Evolutionary conservation across 2,113 vertebrate species (phyloP), one percentile per base, ranked within the genome.

Genomic region (Apodemus speciosus): DNA sequence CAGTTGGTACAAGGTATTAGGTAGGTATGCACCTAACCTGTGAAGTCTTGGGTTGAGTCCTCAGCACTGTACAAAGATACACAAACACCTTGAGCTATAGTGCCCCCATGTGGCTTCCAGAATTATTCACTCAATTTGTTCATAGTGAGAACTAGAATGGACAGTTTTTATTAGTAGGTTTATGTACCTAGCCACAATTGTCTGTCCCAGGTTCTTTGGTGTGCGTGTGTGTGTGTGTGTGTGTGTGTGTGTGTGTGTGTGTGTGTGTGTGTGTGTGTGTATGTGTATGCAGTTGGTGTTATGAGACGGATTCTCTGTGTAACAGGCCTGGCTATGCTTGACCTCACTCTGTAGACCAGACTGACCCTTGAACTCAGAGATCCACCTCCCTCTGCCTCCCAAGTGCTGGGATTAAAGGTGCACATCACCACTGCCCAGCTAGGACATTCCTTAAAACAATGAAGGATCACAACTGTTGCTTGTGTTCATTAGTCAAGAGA

Each of bases 51-150:
- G 23, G 49, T 6, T 56, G 2, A 40, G 2, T 88, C n/a, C n/a
- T 2, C 21, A 27, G 87, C 27, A 18, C 56, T 64, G 21, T 35
- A 23, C 40, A 49, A 60, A 60, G 25, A 25, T n/a, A 64, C 6
- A 76, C n/a, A 58, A 43, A 80, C 51, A 81, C 21, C 71, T 30
- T 72, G 89, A 51, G n/a, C 84, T 91, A 35, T 71, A 72, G 30
- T 71, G 0, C 93, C 95, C 88, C 88, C 95, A 92, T 88, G 88
- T 95, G 95, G 95, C 85, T 81, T 79, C 30, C 92, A 66, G 58
- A 92, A 66, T 96, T 92, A 95, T 62, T 95, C 46, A 23, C 46
- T 89, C 66, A 85, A 18, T 66, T 13, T 66, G 69, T 80, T 86
- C n/a, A 72, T 32, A 62, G 49, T 58, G 51, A 84, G 71, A 85